phyloP scores from a whole-genome alignment of 2,797 vertebrate genomes.

The Caiman crocodilus region DNA sequence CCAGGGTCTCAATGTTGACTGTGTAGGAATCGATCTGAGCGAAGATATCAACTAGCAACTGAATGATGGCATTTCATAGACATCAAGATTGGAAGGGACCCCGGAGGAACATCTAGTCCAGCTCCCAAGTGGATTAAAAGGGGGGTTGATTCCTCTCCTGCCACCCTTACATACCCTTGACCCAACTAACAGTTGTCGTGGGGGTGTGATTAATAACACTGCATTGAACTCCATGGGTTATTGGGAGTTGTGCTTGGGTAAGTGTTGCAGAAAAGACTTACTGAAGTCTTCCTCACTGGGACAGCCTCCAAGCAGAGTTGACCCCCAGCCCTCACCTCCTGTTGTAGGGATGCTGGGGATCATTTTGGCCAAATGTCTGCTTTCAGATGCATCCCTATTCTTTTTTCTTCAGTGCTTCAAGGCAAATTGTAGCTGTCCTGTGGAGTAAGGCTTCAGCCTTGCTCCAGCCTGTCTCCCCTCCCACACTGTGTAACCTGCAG shows the following conservation, averaged over 20 bases:
- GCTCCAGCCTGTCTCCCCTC: not conserved
- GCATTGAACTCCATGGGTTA: not conserved
- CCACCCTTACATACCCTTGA: not conserved
- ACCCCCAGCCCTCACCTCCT: not conserved
- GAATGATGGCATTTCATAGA: not conserved
- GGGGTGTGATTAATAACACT: not conserved
- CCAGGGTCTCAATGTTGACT: not conserved
- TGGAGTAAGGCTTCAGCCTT: not conserved
- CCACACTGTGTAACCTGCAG: fast-evolving
- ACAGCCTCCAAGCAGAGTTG: not conserved
- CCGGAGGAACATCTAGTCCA: too few relatives aligned
- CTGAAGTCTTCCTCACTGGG: not conserved
- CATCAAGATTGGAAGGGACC: too few relatives aligned
- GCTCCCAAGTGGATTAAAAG: not conserved
- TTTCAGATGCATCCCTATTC: not conserved
- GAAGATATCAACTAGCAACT: slow-evolving; percentile 35
- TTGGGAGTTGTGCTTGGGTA: not conserved
- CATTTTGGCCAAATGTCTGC: not conserved
- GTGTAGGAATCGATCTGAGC: fast-evolving
- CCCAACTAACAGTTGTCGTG: not conserved
- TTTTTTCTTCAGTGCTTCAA: not conserved
- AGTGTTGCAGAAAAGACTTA: not conserved
- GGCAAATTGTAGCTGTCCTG: not conserved
- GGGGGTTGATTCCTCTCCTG: not conserved
- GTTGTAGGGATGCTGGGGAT: not conserved